phyloP scores from a whole-genome alignment of 2,888 invertebrate species.

The Leptothorax acervorum region DNA sequence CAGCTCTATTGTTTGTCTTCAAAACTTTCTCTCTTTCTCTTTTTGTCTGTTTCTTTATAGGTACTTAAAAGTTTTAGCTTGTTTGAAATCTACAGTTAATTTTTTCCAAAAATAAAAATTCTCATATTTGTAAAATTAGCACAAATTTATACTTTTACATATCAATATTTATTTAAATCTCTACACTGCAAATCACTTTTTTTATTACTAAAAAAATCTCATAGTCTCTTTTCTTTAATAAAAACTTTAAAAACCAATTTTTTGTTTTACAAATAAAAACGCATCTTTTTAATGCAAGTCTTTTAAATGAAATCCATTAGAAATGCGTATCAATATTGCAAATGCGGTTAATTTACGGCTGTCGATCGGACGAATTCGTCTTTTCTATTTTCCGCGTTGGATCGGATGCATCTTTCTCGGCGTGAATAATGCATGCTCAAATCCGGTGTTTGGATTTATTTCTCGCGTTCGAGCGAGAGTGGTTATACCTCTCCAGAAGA shows the following conservation, averaged over 20 bases:
- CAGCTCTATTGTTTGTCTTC: neutral
- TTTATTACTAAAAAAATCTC: neutral
- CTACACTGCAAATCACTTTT: neutral
- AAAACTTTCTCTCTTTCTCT: neutral
- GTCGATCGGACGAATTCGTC: conserved; percentile 15
- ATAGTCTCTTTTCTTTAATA: neutral
- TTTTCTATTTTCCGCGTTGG: conserved; percentile 3
- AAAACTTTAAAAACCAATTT: neutral
- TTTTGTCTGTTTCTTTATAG: neutral
- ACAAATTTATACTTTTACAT: neutral
- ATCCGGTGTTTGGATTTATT: conserved; percentile 48
- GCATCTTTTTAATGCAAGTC: neutral
- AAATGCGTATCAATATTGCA: neutral
- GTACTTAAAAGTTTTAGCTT: neutral
- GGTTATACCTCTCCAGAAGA: neutral
- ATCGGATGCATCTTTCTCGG: neutral
- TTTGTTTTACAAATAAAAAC: neutral
- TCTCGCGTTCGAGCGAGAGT: conserved; percentile 2
- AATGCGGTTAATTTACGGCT: conserved; percentile 21
- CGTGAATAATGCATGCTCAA: conserved; percentile 46
- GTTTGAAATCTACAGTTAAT: neutral
- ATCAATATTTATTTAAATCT: neutral
- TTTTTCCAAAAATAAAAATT: neutral
- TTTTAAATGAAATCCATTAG: neutral
- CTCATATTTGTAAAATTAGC: neutral